Evolutionary conservation across 2,113 vertebrate species (phyloP), one percentile per base, ranked within the genome.

Genomic region (Lepidothrix coronata): DNA sequence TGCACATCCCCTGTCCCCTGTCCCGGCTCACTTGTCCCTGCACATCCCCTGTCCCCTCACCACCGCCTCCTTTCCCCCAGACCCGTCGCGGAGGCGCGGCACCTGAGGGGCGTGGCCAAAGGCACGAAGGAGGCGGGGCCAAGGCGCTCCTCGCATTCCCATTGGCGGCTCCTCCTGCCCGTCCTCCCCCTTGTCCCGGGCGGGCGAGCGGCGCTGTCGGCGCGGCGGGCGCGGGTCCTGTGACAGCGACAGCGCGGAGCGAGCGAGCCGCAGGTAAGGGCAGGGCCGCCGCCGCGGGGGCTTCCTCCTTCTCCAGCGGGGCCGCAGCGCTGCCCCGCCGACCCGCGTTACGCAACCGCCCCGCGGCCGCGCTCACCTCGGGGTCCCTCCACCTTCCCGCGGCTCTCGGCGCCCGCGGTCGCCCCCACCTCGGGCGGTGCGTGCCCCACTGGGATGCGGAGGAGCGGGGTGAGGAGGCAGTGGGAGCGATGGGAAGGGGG

Each of bases 91-190:
- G 24, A 28, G 63, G 61, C 5, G 22, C 2, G 31, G 44, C 74
- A 39, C n/a, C 39, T 6, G 39, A 22, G 58, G 59, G 77, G 77
- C 49, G 73, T 2, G 55, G 11, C 37, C 72, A 4, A 6, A 1
- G 1, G 1, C 2, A 0, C 0, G 3, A 8, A 15, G 39, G 3
- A 21, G 84, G 92, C 41, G 88, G 59, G 55, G 27, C 5, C 4
- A 27, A 0, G 0, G 2, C 7, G 0, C 6, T 55, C 0, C 12
- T 72, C 78, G 21, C 8, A 1, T 72, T 46, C 3, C 49, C 33
- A 95, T 85, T 93, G 91, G 94, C 0, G 2, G 0, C 0, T 2
- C 0, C 5, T 1, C 18, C 30, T 16, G 94, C 27, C 15, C 13
- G 23, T 28, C 62, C 37, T 81, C 85, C 75, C 85, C 88, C 88